Base-by-base conservation (phyloP, 2,113 vertebrate species). In the Ceyx margarethae region DNA sequence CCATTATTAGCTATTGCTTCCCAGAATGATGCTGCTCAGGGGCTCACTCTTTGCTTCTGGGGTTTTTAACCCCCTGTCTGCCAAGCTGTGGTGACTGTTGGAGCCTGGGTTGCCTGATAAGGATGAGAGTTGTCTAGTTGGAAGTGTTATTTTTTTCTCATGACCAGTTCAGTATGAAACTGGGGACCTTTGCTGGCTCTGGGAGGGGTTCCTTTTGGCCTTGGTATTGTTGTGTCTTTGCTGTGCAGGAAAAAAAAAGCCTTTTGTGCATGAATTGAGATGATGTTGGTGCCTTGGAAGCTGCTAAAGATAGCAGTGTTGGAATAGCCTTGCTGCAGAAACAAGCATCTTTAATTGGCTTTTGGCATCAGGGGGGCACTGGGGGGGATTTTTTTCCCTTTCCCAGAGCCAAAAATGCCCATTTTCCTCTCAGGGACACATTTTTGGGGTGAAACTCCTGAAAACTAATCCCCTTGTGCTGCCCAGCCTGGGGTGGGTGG, bases 1-100 rank as follows among this genome's bases (percentile, higher is more conserved):
- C 13, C 4, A 0, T 20, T 46, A 2, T 43, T 6, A 13, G 20
- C 4, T 0, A 0, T 3, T 60, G 3, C 12, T 62, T 48, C 15
- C 43, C 13, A 10, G 15, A 25, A 9, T 14, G 8, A 6, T 20
- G 15, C 6, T 53, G 42, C 21, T 15, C 15, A 8, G n/a, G 5
- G 37, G 4, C 6, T 71, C 9, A 1, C 13, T 33, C 15, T 6
- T 40, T 50, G 42, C 21, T 50, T 29, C 10, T 43, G 15, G 15
- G 25, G 29, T 20, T 66, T 15, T 43, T 51, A 12, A 20, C 3
- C 25, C 15, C 35, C 8, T 20, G 15, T 6, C 11, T 1, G 0
- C 22, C 8, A 10, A 66, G 45, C 28, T 25, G 4, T 14, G 22
- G 11, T 1, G 26, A 5, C 9, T 48, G 23, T 15, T 35, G 50